These are phyloP conservation scores for Acromyrmex heyeri DNA, from an alignment of 1,140 invertebrate genomes.

Conservation along the genomic window DNA sequence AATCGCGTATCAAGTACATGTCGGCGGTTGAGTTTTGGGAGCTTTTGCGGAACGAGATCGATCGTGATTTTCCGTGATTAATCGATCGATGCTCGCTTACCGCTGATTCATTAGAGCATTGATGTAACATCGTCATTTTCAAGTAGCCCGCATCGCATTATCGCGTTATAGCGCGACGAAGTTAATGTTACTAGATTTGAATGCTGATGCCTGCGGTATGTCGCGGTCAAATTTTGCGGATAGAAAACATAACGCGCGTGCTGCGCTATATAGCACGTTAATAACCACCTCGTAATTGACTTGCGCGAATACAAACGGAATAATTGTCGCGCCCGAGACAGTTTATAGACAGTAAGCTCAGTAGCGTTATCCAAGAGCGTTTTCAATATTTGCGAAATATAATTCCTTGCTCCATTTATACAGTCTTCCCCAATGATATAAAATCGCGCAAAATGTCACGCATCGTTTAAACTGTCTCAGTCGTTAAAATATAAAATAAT, in stretches of 20 bases:
- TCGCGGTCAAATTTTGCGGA: conserved; percentile 55
- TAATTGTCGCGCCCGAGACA: neutral
- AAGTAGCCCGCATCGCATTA: conserved; percentile 58
- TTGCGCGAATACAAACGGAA: conserved; percentile 38
- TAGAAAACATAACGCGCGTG: conserved; percentile 25
- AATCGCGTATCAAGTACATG: conserved; percentile 34
- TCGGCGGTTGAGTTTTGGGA: conserved; percentile 9
- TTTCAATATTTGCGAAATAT: conserved; percentile 13
- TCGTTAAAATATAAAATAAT: conserved; percentile 50
- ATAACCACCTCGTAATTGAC: conserved; percentile 48
- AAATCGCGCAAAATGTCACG: conserved; percentile 9
- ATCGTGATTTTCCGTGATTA: conserved; percentile 52
- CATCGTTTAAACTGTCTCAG: conserved; percentile 7
- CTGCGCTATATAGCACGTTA: conserved; percentile 5
- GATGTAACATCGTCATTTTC: conserved; percentile 54
- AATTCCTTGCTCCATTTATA: neutral
- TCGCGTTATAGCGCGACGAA: conserved; percentile 52
- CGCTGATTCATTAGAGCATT: conserved; percentile 49
- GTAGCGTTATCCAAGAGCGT: neutral
- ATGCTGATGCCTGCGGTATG: conserved; percentile 28
- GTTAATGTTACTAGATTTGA: conserved; percentile 51
- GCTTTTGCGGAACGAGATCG: conserved; percentile 39
- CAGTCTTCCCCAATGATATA: neutral
- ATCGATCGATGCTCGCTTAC: conserved; percentile 52
- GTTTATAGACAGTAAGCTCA: neutral